Evolutionary conservation across 35 echinoderm and acorn worm species (phyloP), one percentile per base, ranked within the genome.

Genomic region (Ptychodera flava): DNA sequence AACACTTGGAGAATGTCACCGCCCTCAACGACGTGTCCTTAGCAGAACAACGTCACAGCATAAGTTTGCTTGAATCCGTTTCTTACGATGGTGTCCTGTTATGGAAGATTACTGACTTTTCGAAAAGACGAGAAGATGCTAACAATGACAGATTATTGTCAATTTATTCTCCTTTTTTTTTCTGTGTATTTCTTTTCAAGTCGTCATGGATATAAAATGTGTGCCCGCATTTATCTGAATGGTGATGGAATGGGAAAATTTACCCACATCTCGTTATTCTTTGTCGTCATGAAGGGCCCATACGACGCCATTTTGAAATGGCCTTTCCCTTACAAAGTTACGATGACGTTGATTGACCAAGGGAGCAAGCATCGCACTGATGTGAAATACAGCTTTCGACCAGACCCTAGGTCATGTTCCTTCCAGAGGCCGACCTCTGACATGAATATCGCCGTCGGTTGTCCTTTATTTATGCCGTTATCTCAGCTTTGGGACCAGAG

Each of bases 91-190:
- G 95, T 27, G 85, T 82, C 14, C 85, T 97, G 35, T 82, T 97
- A 33, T 97, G 95, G 95, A 97, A 97, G 90, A 97, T 97, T 90
- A 91, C 93, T 37, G 92, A 92, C 78, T 93, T 94, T 36, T 38
- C 86, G 14, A 82, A 92, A 28, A 82, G 95, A 16, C 93, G 92
- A 82, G 14, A 90, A 32, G 95, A 97, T 78, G 95, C 95, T 31
- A 90, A 94, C 81, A 91, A 37, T 0, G 95, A 92, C 30, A 97
- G 94, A 92, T 92, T 92, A 0, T 82, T 97, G 15, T 94, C 92
- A 22, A 53, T 97, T 34, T n/a, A n/a, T n/a, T n/a, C n/a, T n/a
- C n/a, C n/a, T n/a, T n/a, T n/a, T n/a, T n/a, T n/a, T n/a, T n/a
- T n/a, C n/a, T n/a, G n/a, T n/a, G n/a, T n/a, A n/a, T n/a, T n/a